These are phyloP conservation scores for Pteromalus puparum DNA, from an alignment of 1,140 invertebrate genomes.

Conservation along the genomic window DNA sequence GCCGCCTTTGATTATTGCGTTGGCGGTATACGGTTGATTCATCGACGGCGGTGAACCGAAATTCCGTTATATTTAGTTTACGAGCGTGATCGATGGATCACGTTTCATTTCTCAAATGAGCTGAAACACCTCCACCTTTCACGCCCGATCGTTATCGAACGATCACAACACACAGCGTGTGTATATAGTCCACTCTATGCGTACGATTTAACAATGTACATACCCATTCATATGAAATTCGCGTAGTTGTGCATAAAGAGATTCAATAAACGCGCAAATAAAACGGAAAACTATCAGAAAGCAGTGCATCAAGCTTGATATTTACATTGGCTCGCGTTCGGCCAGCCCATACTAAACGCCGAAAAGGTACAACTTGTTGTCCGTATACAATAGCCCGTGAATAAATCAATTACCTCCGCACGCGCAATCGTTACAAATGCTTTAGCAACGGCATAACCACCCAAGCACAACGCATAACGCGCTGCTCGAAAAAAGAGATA, in stretches of 20 bases:
- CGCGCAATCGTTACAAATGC: not conserved
- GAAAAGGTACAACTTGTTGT: slow-evolving; percentile 31
- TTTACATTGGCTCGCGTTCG: slow-evolving; percentile 3
- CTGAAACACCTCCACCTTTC: not conserved
- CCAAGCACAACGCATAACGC: not conserved
- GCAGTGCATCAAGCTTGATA: not conserved
- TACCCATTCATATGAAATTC: not conserved
- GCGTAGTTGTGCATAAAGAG: too few relatives aligned
- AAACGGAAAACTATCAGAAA: slow-evolving; percentile 14
- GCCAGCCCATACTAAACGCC: not conserved
- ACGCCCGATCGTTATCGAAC: not conserved
- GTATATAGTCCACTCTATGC: too few relatives aligned
- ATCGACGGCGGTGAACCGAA: not conserved
- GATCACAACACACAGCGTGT: not conserved
- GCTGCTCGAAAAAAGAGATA: not conserved
- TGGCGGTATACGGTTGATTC: not conserved
- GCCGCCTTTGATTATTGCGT: not conserved
- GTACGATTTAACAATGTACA: not conserved
- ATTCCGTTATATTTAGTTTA: slow-evolving; percentile 13
- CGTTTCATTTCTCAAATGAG: not conserved
- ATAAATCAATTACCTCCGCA: slow-evolving; percentile 20
- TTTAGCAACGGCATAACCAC: not conserved
- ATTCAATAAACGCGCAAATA: slow-evolving; percentile 10
- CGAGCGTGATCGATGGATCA: not conserved
- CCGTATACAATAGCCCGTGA: slow-evolving; percentile 3